These are phyloP conservation scores for Oreocharis arfaki DNA, from an alignment of 2,113 vertebrate genomes.

Conservation along the genomic window DNA sequence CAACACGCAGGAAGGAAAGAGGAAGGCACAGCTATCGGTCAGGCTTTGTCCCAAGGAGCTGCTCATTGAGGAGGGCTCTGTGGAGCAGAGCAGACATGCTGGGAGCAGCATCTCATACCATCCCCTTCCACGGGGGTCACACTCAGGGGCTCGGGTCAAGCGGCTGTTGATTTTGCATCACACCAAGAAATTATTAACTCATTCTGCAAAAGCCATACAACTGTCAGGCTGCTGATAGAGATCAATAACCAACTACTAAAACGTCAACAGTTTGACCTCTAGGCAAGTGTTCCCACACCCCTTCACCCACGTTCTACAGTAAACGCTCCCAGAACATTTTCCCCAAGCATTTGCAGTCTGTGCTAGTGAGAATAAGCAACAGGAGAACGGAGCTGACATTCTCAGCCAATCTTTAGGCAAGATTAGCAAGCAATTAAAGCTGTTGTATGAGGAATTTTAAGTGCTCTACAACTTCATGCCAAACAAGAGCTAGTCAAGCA, in stretches of 20 bases:
- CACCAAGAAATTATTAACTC: constrained; percentile 41
- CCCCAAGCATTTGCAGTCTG: background rate
- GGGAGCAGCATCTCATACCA: background rate
- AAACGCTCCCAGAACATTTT: background rate
- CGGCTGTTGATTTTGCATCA: background rate
- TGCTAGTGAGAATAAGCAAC: background rate
- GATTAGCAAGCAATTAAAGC: constrained; percentile 41
- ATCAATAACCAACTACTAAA: background rate
- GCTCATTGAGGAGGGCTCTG: background rate
- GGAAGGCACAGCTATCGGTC: background rate
- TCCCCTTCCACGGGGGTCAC: background rate
- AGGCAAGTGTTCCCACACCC: background rate
- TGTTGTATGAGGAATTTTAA: constrained; percentile 52
- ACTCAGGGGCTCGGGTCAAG: background rate
- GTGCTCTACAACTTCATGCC: constrained; percentile 24
- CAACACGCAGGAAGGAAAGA: background rate
- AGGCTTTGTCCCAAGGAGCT: background rate
- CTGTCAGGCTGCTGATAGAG: background rate
- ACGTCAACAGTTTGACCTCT: background rate
- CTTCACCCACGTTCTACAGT: background rate
- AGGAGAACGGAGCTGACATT: background rate
- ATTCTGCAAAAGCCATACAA: background rate
- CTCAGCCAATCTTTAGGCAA: constrained; percentile 25
- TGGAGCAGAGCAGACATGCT: background rate
- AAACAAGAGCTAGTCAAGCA: constrained; percentile 25